These are phyloP conservation scores for Episyrphus balteatus DNA, from an alignment of 1,140 invertebrate species.

Conservation along the genomic window DNA sequence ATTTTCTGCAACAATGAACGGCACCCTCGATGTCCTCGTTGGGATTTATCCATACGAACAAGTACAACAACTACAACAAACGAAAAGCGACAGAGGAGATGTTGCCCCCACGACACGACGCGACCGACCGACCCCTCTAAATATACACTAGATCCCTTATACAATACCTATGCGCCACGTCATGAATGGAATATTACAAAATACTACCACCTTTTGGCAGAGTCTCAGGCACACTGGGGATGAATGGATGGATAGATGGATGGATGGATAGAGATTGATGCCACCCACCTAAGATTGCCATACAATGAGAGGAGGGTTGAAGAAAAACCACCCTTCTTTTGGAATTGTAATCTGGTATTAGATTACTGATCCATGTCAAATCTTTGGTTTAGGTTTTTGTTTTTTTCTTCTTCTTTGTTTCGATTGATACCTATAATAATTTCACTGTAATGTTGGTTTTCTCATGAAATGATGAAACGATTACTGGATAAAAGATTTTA, in stretches of 20 bases:
- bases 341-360: conserved; percentile 38
- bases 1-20: conserved; percentile 11
- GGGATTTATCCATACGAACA: conserved; percentile 1
- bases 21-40: conserved; percentile 3
- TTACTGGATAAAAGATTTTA: not conserved
- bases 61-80: too few relatives aligned
- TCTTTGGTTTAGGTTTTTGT: conserved; percentile 31
- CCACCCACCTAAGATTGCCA: too few relatives aligned
- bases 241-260: not conserved
- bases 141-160: too few relatives aligned
- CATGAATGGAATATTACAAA: too few relatives aligned
- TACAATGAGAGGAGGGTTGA: too few relatives aligned
- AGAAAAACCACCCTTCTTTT: conserved; percentile 7
- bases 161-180: too few relatives aligned
- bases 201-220: not conserved
- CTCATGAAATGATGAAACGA: conserved; percentile 14
- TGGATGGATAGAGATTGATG: too few relatives aligned
- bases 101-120: not conserved
- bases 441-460: not conserved
- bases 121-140: not conserved
- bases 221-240: not conserved
- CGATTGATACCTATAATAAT: not conserved
- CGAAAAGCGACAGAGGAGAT: too few relatives aligned
- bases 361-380: conserved; percentile 39
- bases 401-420: conserved; percentile 5